A percentile compares a stretch with the other conserved stretches of the same genome.
phyloP scores from a whole-genome alignment of 2,113 vertebrate species.

The Amazona guildingii region DNA sequence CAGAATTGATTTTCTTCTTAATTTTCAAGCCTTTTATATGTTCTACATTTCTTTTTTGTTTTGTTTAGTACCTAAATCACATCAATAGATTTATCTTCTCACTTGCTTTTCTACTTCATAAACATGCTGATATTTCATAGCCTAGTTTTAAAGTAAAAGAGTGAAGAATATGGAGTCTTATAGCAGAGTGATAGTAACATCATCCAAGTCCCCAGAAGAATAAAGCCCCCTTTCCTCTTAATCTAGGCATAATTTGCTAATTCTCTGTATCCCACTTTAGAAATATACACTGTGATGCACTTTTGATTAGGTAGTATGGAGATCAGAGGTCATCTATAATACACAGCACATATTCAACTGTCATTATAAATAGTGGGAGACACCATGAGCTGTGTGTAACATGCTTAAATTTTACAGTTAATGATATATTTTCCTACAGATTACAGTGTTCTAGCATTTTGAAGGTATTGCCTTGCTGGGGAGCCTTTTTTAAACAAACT shows the following conservation, averaged over 20 bases:
- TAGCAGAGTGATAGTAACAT: background rate
- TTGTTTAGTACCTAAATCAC: background rate
- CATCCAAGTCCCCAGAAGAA: background rate
- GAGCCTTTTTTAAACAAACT: background rate
- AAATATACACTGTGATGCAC: background rate
- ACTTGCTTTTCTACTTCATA: background rate
- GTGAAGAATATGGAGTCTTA: background rate
- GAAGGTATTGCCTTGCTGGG: background rate
- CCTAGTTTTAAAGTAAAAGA: background rate
- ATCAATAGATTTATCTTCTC: background rate
- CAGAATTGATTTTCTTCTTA: background rate
- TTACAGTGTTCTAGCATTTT: background rate
- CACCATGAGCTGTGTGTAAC: background rate
- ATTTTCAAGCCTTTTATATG: background rate
- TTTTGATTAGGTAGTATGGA: background rate
- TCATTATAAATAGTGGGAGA: background rate
- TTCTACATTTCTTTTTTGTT: background rate
- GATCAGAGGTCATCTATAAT: background rate
- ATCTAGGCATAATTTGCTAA: background rate
- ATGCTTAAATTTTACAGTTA: background rate
- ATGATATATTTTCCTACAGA: background rate
- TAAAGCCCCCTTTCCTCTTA: background rate
- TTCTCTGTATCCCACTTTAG: background rate
- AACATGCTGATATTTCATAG: background rate
- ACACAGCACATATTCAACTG: background rate